These are phyloP conservation scores for Scaptomyza flava DNA, from an alignment of 2,888 invertebrate species.

Conservation along the genomic window DNA sequence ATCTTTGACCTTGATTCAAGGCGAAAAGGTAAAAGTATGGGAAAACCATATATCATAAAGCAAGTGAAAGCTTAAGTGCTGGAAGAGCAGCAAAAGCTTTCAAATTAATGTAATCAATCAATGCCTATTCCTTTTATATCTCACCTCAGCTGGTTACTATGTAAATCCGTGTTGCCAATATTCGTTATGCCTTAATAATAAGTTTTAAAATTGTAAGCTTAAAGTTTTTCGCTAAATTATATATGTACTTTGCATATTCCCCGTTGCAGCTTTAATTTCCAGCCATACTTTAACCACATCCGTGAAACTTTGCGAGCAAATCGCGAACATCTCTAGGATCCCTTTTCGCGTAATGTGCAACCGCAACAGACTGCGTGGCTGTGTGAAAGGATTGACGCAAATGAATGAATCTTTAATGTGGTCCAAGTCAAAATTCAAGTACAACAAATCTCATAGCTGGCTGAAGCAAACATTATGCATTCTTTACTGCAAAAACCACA, in stretches of 20 bases:
- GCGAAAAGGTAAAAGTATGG: slow-evolving; percentile 20
- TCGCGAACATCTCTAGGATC: slow-evolving; percentile 29
- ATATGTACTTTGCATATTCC: not conserved
- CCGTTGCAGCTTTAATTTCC: slow-evolving; percentile 20
- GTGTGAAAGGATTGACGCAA: slow-evolving; percentile 51
- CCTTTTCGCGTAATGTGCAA: slow-evolving; percentile 48
- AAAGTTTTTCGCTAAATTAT: slow-evolving; percentile 13
- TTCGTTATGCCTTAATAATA: not conserved
- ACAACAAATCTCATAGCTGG: slow-evolving; percentile 65
- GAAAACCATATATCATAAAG: slow-evolving; percentile 58
- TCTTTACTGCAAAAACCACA: slow-evolving; percentile 78
- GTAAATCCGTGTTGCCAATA: not conserved
- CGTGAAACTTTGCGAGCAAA: slow-evolving; percentile 60
- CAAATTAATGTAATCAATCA: slow-evolving; percentile 72
- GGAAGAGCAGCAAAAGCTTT: slow-evolving; percentile 23
- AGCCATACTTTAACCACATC: slow-evolving; percentile 53
- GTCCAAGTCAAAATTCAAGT: slow-evolving; percentile 37
- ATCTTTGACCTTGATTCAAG: not conserved
- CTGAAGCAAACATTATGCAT: slow-evolving; percentile 73
- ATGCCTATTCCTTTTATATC: slow-evolving; percentile 21
- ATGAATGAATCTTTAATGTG: slow-evolving; percentile 75
- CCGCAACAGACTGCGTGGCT: slow-evolving; percentile 54
- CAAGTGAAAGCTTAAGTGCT: slow-evolving; percentile 18
- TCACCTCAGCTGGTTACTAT: slow-evolving; percentile 17
- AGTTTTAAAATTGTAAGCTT: slow-evolving; percentile 12